Percentiles rank a stretch among this genome's conserved stretches.
Conservation (phyloP, 2,888 invertebrate genomes). For the Drosophila emarginata region DNA sequence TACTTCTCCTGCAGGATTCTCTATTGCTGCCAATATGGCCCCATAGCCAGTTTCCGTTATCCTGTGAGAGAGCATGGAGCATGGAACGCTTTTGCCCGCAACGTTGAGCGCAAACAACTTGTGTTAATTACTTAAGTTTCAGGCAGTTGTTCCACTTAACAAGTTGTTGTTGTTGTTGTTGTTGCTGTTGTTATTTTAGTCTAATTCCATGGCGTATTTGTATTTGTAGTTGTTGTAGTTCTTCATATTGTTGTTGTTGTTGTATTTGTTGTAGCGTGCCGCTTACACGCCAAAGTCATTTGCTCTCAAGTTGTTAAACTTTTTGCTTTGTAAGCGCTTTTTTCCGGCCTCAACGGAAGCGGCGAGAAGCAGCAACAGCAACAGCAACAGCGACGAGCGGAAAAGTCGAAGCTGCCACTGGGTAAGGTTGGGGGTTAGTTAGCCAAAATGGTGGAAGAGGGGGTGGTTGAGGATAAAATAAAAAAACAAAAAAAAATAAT, state of each 20-base stretch:
- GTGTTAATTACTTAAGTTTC: constrained; percentile 78
- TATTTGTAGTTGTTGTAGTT: constrained; percentile 22
- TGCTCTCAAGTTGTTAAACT: constrained; percentile 69
- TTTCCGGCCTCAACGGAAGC: constrained; percentile 59
- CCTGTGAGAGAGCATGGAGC: constrained; percentile 6
- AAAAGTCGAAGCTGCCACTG: background rate
- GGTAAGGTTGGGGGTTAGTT: background rate
- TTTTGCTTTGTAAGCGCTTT: constrained; percentile 68
- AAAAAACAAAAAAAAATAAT: too few species aligned
- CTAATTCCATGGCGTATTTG: constrained; percentile 14
- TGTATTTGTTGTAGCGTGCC: constrained; percentile 55
- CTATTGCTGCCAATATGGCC: constrained; percentile 9
- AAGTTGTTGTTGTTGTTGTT: constrained; percentile 39
- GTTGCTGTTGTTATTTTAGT: constrained; percentile 15
- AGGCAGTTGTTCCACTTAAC: constrained; percentile 69
- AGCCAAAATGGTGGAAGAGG: background rate
- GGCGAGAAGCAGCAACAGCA: constrained; percentile 19
- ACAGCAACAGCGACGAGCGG: background rate
- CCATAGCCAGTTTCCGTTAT: background rate
- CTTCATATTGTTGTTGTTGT: constrained; percentile 26
- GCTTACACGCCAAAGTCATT: constrained; percentile 68
- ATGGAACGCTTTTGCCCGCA: constrained; percentile 29
- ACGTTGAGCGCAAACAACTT: constrained; percentile 63
- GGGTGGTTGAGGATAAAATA: background rate
- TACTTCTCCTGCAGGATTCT: too few species aligned